A percentile compares a stretch with the other conserved stretches of the same genome.
Evolutionary conservation across 2,797 vertebrate species (phyloP).

Genomic region (Sebastes iracundus): DNA sequence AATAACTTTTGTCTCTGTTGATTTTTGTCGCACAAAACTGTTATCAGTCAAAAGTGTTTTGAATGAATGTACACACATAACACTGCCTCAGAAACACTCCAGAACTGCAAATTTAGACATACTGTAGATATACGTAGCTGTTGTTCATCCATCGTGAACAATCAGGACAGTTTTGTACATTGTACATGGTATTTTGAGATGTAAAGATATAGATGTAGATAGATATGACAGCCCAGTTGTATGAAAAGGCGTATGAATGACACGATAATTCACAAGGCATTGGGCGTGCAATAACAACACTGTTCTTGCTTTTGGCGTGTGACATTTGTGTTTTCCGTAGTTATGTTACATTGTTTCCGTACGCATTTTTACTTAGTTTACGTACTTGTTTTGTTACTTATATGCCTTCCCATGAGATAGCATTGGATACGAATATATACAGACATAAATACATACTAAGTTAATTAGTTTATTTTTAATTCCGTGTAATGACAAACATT

Average conservation of each 20-base stretch:
- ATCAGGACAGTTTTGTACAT: not conserved
- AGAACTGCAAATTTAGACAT: not conserved
- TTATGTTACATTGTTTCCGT: too few relatives aligned
- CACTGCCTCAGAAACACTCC: conserved; percentile 12
- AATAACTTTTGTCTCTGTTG: conserved; percentile 48
- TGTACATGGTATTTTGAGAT: not conserved
- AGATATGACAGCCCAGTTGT: rapidly evolving
- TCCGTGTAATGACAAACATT: not conserved
- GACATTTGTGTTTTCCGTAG: too few relatives aligned
- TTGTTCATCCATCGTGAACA: not conserved
- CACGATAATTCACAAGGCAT: not conserved
- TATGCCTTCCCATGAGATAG: too few relatives aligned
- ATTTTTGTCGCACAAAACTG: conserved; percentile 15
- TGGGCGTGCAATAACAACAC: not conserved
- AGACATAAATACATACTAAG: not conserved
- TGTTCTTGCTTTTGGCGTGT: not conserved
- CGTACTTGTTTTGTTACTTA: too few relatives aligned
- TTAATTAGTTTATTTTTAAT: not conserved
- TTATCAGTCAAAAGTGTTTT: not conserved
- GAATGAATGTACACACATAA: not conserved
- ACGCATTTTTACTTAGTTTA: too few relatives aligned
- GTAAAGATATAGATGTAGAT: not conserved
- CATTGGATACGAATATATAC: not conserved
- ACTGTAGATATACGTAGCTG: not conserved
- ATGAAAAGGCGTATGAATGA: not conserved